A percentile compares a stretch with the other conserved stretches of the same genome.
phyloP scores from a whole-genome alignment of 2,888 invertebrate genomes.

The Seira ritae region DNA sequence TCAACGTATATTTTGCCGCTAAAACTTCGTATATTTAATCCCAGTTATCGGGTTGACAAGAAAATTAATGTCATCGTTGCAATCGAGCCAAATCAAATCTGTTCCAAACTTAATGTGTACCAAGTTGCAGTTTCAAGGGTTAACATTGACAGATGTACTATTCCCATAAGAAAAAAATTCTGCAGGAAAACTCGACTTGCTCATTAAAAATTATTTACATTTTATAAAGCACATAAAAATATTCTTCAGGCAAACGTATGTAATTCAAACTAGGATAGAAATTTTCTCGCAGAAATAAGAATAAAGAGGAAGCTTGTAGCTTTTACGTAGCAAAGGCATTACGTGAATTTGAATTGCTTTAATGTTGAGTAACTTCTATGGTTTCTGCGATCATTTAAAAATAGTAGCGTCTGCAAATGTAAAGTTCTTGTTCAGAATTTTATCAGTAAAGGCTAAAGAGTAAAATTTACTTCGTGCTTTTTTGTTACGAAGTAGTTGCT shows the following conservation, averaged over 20 bases:
- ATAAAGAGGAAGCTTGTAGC: not conserved
- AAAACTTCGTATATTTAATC: too few relatives aligned
- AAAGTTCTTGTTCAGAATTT: constrained; percentile 21
- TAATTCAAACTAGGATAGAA: not conserved
- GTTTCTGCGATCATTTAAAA: constrained; percentile 1
- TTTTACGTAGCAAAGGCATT: not conserved
- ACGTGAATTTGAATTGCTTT: constrained; percentile 9
- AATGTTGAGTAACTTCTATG: not conserved
- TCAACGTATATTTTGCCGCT: not conserved
- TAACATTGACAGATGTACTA: too few relatives aligned
- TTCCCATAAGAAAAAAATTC: too few relatives aligned
- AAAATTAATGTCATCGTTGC: too few relatives aligned
- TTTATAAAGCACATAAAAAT: not conserved
- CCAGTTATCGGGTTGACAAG: not conserved
- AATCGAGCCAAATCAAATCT: too few relatives aligned
- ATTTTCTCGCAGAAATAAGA: not conserved
- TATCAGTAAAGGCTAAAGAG: constrained; percentile 15
- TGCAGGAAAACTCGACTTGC: too few relatives aligned
- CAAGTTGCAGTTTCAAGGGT: too few relatives aligned
- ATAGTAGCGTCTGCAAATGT: not conserved
- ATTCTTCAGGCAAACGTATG: not conserved
- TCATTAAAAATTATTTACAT: not conserved
- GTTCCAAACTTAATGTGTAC: too few relatives aligned
- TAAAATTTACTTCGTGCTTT: constrained; percentile 17
- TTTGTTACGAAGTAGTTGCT: constrained; percentile 11